Percentiles rank a stretch among this genome's conserved stretches.
Evolutionary conservation across 1,140 invertebrate species (phyloP).

Genomic region (Eulimnadia texana): DNA sequence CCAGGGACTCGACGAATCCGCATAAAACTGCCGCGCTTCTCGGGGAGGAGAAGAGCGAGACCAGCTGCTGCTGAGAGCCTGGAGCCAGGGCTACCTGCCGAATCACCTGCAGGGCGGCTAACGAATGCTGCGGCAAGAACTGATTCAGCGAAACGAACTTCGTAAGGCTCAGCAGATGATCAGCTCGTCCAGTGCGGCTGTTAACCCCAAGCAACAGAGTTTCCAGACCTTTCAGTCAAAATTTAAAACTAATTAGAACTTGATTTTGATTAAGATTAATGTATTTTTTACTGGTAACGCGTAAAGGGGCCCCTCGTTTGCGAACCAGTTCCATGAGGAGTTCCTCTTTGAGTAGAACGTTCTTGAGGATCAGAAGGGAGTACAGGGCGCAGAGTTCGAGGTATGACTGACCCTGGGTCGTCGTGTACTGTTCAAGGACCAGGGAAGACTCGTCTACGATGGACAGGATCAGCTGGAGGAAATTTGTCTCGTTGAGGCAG

Average conservation of each 20-base stretch:
- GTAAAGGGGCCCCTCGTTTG: conserved; percentile 29
- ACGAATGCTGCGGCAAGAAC: conserved; percentile 49
- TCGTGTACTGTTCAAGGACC: conserved; percentile 52
- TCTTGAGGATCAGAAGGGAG: conserved; percentile 41
- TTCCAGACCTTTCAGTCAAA: conserved; percentile 34
- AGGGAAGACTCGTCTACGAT: conserved; percentile 65
- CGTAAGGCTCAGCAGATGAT: conserved; percentile 62
- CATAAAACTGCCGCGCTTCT: conserved; percentile 23
- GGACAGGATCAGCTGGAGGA: conserved; percentile 36
- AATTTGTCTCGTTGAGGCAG: conserved; percentile 10
- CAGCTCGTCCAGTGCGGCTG: conserved; percentile 52
- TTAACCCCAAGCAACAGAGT: conserved; percentile 71
- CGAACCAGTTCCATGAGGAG: conserved; percentile 40
- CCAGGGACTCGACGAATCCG: conserved; percentile 77
- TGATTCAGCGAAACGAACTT: conserved; percentile 38
- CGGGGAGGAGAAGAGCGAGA: conserved; percentile 46
- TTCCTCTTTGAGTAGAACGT: conserved; percentile 29
- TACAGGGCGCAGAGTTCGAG: conserved; percentile 49
- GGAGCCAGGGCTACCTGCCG: conserved; percentile 46
- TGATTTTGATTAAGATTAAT: no score
- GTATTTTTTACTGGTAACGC: conserved; percentile 43
- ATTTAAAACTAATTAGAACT: no score
- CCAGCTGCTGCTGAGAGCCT: conserved; percentile 47
- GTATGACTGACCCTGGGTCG: conserved; percentile 46
- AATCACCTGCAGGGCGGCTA: conserved; percentile 53